Base-by-base conservation (phyloP, 2,888 invertebrate genomes). In the Laothoe populi region DNA sequence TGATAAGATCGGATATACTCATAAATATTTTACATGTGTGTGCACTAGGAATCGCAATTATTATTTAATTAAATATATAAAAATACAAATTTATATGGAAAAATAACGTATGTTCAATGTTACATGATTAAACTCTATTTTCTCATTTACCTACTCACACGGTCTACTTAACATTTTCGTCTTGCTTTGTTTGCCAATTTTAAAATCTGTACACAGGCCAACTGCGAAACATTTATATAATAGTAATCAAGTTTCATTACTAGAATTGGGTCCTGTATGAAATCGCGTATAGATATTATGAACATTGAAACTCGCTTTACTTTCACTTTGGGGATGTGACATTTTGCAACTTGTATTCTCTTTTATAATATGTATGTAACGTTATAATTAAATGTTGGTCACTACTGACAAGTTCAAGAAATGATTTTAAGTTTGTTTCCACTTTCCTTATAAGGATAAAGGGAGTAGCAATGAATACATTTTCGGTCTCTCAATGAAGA, bases 261-360 rank as follows among this genome's bases (percentile, higher is more conserved):
- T 68, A 60, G 72, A 76, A 77, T 72, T 70, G 73, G 71, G 81
- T 81, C 79, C 82, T 79, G 75, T 67, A 73, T 71, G 73, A 74
- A 73, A 76, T 71, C 75, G 73, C 66, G 63, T 68, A 24, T 53
- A 42, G 49, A 72, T 70, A 73, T 73, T 73, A 74, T 74, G 75
- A 70, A 64, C 76, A 76, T 78, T 77, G 75, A 73, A 77, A 74
- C 73, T 70, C 74, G 38, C 49, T 53, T 70, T 71, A 86, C 86
- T 87, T 87, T 87, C 87, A 85, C 87, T 83, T 75, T 71, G 70
- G 64, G 44, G 58, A 68, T 11, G 19, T 53, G 53, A 53, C 35
- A 53, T 53, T 53, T 35, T 35, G 53, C 19, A 35, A 35, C 35
- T 35, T 11, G 53, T 49, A 31, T 19, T 53, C 53, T 35, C 31